Conservation (phyloP, 2,888 invertebrate species). For the Hirtodrosophila confusa region DNA sequence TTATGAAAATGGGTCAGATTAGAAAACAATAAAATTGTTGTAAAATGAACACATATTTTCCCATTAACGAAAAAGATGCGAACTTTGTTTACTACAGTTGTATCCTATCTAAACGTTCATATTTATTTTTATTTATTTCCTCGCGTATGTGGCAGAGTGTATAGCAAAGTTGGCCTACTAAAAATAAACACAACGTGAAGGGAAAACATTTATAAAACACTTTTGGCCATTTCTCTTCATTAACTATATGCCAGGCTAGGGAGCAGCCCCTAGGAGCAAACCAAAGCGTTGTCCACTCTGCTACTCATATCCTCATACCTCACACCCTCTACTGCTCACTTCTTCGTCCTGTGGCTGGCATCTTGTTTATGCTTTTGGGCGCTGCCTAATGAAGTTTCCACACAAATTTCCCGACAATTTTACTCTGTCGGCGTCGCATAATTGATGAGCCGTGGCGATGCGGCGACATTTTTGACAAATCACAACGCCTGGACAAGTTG, state of each 20-base stretch:
- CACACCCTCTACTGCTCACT: neutral
- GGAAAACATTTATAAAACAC: slow-evolving; percentile 70
- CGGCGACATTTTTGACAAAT: slow-evolving; percentile 71
- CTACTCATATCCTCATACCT: slow-evolving; percentile 3
- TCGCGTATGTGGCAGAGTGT: neutral
- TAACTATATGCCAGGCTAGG: slow-evolving; percentile 44
- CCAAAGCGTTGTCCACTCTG: slow-evolving; percentile 17
- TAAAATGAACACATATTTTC: too few species aligned
- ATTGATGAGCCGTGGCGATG: slow-evolving; percentile 57
- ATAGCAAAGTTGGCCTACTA: slow-evolving; percentile 1
- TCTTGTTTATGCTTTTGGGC: slow-evolving; percentile 10
- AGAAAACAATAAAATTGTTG: too few species aligned
- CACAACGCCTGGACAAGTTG: slow-evolving; percentile 49
- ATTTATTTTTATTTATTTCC: too few species aligned
- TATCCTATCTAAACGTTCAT: too few species aligned
- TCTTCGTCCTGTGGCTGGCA: slow-evolving; percentile 6
- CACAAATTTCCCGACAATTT: slow-evolving; percentile 60
- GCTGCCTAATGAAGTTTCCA: slow-evolving; percentile 67
- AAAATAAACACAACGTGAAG: slow-evolving; percentile 13
- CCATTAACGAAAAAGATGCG: too few species aligned
- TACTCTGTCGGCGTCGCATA: slow-evolving; percentile 58
- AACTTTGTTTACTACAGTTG: too few species aligned
- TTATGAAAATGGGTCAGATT: too few species aligned
- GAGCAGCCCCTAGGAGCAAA: slow-evolving; percentile 11
- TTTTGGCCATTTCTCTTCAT: slow-evolving; percentile 76